Conservation (phyloP, 1,140 invertebrate genomes). For the Caenorhabditis elegans region DNA sequence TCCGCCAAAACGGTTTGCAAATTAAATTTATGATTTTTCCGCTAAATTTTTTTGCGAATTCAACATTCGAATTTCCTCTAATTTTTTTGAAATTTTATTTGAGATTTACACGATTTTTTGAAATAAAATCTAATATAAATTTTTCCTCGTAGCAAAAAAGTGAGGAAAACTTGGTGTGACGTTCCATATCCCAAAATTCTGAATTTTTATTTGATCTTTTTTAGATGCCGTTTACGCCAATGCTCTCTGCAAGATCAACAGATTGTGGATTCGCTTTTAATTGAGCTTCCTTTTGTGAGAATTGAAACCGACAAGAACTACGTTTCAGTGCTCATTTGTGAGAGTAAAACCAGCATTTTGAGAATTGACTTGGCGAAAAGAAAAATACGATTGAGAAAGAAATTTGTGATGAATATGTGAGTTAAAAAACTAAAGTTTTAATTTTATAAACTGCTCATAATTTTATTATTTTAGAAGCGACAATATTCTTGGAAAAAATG, state of each 20-base stretch:
- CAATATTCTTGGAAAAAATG: neutral
- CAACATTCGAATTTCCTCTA: no score
- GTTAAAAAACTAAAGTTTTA: neutral
- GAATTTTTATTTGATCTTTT: no score
- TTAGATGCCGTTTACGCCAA: neutral
- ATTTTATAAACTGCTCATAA: no score
- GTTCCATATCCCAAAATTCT: no score
- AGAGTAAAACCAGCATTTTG: neutral
- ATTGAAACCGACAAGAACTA: neutral
- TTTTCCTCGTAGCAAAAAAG: no score
- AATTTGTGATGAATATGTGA: neutral
- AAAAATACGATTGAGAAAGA: neutral
- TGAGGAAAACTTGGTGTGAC: no score
- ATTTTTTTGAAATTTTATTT: no score
- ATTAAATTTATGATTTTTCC: no score
- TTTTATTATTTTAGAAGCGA: neutral
- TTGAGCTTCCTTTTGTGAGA: neutral
- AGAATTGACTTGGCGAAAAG: neutral
- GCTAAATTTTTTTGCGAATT: no score
- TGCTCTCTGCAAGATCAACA: neutral
- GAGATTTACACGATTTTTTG: no score
- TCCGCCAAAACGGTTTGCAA: no score
- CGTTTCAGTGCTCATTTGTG: neutral
- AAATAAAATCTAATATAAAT: no score
- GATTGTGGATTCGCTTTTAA: neutral